Conservation (phyloP, 2,888 invertebrate species). For the Limenitis camilla region DNA sequence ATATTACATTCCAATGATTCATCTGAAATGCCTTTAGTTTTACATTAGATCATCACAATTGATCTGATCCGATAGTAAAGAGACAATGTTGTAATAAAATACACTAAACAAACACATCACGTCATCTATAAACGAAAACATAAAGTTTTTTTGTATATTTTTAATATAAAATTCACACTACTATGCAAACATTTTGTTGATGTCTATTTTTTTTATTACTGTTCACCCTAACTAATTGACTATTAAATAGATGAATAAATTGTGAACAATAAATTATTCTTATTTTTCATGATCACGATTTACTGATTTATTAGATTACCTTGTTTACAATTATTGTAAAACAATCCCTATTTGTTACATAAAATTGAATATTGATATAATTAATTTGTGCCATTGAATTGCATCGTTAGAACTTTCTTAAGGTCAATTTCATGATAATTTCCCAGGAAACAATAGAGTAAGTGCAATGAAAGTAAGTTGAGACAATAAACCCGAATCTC, state of each 20-base stretch:
- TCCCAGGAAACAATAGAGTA: slow-evolving; percentile 8
- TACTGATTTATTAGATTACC: too few relatives aligned
- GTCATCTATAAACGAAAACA: background rate
- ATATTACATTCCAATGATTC: slow-evolving; percentile 18
- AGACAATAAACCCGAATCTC: slow-evolving; percentile 18
- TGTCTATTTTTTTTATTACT: too few relatives aligned
- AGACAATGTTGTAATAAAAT: background rate
- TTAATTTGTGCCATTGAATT: too few relatives aligned
- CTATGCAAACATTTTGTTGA: too few relatives aligned
- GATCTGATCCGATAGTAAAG: background rate
- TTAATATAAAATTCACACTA: too few relatives aligned
- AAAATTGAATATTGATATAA: too few relatives aligned
- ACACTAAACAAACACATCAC: background rate
- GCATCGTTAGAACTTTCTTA: background rate
- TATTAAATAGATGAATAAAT: too few relatives aligned
- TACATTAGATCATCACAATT: slow-evolving; percentile 1
- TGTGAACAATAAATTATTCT: too few relatives aligned
- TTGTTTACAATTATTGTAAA: too few relatives aligned
- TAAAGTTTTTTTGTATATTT: background rate
- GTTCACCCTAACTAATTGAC: too few relatives aligned
- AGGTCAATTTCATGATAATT: slow-evolving; percentile 2
- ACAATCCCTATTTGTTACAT: too few relatives aligned
- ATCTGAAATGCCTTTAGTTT: slow-evolving; percentile 6
- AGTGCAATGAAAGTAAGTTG: slow-evolving; percentile 18
- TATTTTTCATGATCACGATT: too few relatives aligned